Base-by-base conservation (phyloP, 1,140 invertebrate species). In the Hycleus phaleratus region DNA sequence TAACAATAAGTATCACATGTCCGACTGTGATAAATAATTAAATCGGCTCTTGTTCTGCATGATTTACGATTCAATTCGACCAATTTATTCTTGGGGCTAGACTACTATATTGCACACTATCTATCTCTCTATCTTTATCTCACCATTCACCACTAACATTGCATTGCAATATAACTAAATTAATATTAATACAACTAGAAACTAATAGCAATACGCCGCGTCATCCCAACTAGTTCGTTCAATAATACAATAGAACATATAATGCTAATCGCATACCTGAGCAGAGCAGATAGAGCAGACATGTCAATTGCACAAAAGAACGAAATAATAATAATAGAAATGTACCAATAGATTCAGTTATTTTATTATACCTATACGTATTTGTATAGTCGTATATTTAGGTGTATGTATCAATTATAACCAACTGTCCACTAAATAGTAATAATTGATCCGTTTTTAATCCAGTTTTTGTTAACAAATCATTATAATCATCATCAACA, bases 401-500 rank as follows among this genome's bases (percentile, higher is more conserved):
- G 18, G 18, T 18, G 18, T 18, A 32, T 32, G 32, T 32, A 32
- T 32, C 32, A 5, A 32, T 32, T 32, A 3, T 32, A 32, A 32
- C 32, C 32, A 32, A 32, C 32, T 32, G 58, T 46, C 52, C 46
- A 52, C 55, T 53, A 61, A 32, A 32, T 61, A 58, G 54, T 58
- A 57, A 58, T 61, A 61, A 61, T 61, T 61, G 60, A 61, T 58
- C 50, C 44, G 56, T 49, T 58, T 58, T 61, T 61, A 61, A 61
- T 61, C 49, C 56, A 42, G 60, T 58, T 55, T 61, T 61, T 61
- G 46, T 49, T 54, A 53, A 47, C 50, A 45, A 32, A 32, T 32
- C 32, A 32, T 7, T 7, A 32, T 32, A 4, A 32, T 32, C 32
- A 32, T 32, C 32, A 32, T 32, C 32, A 32, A 7, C 7, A 32